Evolutionary conservation across 2,888 invertebrate species (phyloP), one percentile per base, ranked within the genome.

Genomic region (Dryococelus australis): DNA sequence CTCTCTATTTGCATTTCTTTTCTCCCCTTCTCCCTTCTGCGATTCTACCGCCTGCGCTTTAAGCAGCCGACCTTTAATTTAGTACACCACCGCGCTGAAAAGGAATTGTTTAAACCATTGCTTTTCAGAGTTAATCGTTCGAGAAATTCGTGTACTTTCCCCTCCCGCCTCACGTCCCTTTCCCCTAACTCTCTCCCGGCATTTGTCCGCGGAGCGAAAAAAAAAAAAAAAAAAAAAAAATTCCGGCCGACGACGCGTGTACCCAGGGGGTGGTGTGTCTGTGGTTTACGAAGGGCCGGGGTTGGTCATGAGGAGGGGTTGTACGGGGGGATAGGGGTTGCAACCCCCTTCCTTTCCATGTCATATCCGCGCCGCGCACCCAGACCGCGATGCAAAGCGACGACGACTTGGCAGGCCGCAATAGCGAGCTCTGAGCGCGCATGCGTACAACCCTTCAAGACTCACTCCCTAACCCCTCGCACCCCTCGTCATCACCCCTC

Each of bases 121-220:
- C 83, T 83, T 65, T 83, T 83, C 35, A 35, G 43, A 24, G 28
- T 83, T 83, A 83, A 83, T 83, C 83, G 83, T 35, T 83, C 43
- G 83, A 83, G 83, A 83, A 83, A 83, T 83, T 83, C 83, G 83
- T 83, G 83, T 83, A 83, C 20, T 43, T 83, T 83, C 83, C 83
- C 83, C 24, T 13, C 83, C 20, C 28, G 20, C 83, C 83, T 83
- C 83, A 12, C 3, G 26, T 24, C 26, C 12, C 80, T 80, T 80
- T 28, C 80, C 80, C 80, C 80, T 0, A 27, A 26, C 27, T 35
- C 83, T 43, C 28, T 13, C 35, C 83, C 26, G 20, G 28, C 26
- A 10, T 83, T 35, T 28, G 83, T 28, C 43, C 83, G 24, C 35
- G 83, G 43, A 35, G 43, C 83, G 83, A 83, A 83, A 83, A 35